Percentiles rank a stretch among this genome's conserved stretches.
Conservation (phyloP, 2,797 vertebrate genomes). For the Atherinosoma microstoma region DNA sequence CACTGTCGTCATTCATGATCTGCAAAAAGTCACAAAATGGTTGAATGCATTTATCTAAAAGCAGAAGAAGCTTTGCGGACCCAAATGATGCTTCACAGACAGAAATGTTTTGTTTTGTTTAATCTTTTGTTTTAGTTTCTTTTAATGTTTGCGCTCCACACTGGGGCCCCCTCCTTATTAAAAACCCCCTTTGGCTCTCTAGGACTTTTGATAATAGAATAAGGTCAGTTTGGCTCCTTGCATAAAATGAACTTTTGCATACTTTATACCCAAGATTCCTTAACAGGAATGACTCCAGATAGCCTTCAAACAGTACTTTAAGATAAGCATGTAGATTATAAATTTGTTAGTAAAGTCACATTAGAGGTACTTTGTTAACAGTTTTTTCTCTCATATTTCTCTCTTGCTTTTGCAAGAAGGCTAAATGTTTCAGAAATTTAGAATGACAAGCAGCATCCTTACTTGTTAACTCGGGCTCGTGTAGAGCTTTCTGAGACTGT, state of each 20-base stretch:
- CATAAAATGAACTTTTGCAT: neutral
- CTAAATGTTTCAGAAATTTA: too few species aligned
- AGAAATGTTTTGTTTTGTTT: neutral
- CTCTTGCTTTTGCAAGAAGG: neutral
- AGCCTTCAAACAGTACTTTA: constrained; percentile 1
- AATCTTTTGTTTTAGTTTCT: neutral
- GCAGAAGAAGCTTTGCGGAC: too few species aligned
- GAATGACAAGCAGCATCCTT: too few species aligned
- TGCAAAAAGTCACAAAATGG: neutral
- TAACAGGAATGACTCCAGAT: neutral
- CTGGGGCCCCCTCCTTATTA: neutral
- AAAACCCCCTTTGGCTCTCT: neutral
- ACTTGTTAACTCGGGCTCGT: neutral
- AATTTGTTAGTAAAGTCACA: neutral
- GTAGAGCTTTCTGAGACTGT: too few species aligned
- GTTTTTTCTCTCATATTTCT: too few species aligned
- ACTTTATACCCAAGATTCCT: neutral
- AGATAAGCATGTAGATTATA: neutral
- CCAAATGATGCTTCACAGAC: neutral
- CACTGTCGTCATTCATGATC: neutral
- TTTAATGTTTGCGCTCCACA: neutral
- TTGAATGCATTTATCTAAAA: neutral
- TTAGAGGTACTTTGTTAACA: too few species aligned
- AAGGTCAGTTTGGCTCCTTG: neutral
- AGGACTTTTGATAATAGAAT: neutral